These are phyloP conservation scores for Tympanoctomys barrerae DNA, from an alignment of 2,797 vertebrate species.

Conservation along the genomic window DNA sequence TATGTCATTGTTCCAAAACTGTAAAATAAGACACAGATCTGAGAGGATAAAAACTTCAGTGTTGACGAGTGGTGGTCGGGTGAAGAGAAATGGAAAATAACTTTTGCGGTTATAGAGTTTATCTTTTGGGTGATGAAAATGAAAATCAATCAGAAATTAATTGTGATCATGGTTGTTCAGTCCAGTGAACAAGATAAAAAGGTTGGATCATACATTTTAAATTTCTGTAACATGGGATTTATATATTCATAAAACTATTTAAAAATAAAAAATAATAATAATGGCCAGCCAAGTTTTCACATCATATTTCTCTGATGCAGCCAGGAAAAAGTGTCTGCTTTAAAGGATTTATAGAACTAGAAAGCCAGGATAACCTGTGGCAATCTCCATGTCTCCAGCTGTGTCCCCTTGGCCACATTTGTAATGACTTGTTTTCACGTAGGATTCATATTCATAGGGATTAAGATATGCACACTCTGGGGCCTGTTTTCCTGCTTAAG, in stretches of 20 bases:
- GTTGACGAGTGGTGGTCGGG: background rate
- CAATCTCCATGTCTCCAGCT: background rate
- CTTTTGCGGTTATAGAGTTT: background rate
- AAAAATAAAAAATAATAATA: background rate
- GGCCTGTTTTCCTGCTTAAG: background rate
- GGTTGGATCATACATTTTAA: background rate
- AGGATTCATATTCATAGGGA: background rate
- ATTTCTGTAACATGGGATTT: background rate
- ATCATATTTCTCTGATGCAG: background rate
- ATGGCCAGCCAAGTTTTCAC: background rate
- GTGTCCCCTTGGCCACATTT: background rate
- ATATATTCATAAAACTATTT: background rate
- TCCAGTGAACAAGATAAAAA: background rate
- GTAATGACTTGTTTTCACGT: background rate
- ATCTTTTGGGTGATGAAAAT: background rate
- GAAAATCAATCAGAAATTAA: background rate
- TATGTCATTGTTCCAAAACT: background rate
- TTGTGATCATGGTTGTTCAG: background rate
- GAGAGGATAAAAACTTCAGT: background rate
- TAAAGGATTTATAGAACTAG: background rate
- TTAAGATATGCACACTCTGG: background rate
- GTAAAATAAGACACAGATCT: background rate
- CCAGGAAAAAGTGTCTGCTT: background rate
- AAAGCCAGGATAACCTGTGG: background rate
- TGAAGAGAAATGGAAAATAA: background rate